These are phyloP conservation scores for Chloebia gouldiae DNA, from an alignment of 2,113 vertebrate genomes.

Conservation along the genomic window DNA sequence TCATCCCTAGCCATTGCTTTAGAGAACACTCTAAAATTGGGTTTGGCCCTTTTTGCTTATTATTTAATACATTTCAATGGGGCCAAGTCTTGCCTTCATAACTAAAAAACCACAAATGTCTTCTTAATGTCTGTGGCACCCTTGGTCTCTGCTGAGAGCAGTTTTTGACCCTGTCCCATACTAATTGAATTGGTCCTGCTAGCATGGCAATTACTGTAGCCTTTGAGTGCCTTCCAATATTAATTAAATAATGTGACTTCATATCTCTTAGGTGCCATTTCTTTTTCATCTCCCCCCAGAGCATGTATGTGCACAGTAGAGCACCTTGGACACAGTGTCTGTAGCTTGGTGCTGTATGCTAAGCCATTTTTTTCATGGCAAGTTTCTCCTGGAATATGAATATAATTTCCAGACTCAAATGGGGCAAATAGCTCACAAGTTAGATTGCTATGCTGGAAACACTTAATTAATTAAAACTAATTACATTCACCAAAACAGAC, in stretches of 20 bases:
- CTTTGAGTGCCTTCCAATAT: background rate
- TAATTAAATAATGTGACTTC: constrained; percentile 3
- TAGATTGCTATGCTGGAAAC: background rate
- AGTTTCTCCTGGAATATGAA: constrained; percentile 6
- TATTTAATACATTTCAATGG: background rate
- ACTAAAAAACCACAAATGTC: background rate
- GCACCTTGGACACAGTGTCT: background rate
- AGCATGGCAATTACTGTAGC: background rate
- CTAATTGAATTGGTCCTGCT: background rate
- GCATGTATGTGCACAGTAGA: background rate
- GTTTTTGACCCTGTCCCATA: background rate
- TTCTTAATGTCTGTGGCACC: background rate
- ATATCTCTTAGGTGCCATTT: background rate
- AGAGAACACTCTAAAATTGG: background rate
- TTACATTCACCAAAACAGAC: background rate
- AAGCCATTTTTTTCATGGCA: background rate
- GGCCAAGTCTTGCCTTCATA: background rate
- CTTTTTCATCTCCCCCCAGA: background rate
- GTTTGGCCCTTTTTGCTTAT: background rate
- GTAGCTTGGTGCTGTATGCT: background rate
- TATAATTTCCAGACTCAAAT: background rate
- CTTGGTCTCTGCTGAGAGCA: background rate
- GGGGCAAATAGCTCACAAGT: background rate
- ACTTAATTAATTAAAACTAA: background rate
- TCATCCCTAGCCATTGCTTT: background rate